These are phyloP conservation scores for Psittacus erithacus DNA, from an alignment of 2,113 vertebrate species.

Conservation along the genomic window DNA sequence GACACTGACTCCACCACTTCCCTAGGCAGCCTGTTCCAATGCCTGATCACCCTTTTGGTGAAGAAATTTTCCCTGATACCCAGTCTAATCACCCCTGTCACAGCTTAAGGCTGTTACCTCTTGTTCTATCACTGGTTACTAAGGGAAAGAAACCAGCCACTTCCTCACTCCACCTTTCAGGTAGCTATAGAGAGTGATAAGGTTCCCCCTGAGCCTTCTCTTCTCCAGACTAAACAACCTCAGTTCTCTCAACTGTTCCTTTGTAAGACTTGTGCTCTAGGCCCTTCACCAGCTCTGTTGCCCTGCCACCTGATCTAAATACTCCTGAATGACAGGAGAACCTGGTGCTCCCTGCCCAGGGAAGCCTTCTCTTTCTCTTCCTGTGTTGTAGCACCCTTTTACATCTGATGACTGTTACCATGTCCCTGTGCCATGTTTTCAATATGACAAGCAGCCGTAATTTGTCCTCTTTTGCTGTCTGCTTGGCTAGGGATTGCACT, in stretches of 20 bases:
- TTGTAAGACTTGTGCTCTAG: neutral
- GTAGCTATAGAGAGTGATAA: neutral
- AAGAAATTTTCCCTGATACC: neutral
- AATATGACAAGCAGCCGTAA: neutral
- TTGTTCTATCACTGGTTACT: neutral
- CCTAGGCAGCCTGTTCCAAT: neutral
- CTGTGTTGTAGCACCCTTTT: neutral
- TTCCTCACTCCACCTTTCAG: neutral
- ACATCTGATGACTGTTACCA: neutral
- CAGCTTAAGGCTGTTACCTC: neutral
- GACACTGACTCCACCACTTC: neutral
- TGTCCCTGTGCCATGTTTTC: rapidly evolving
- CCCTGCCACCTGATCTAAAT: neutral
- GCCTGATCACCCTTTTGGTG: neutral
- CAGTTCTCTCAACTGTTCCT: neutral
- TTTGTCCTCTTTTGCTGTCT: neutral
- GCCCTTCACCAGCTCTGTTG: neutral
- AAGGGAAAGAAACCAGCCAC: neutral
- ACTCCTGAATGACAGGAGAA: neutral
- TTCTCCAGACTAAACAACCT: neutral
- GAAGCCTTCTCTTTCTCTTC: neutral
- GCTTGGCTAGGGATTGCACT: neutral
- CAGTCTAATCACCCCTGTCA: neutral
- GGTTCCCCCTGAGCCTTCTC: neutral
- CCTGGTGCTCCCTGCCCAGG: neutral